These are phyloP conservation scores for Alfaro cultratus DNA, from an alignment of 2,797 vertebrate genomes.

Conservation along the genomic window DNA sequence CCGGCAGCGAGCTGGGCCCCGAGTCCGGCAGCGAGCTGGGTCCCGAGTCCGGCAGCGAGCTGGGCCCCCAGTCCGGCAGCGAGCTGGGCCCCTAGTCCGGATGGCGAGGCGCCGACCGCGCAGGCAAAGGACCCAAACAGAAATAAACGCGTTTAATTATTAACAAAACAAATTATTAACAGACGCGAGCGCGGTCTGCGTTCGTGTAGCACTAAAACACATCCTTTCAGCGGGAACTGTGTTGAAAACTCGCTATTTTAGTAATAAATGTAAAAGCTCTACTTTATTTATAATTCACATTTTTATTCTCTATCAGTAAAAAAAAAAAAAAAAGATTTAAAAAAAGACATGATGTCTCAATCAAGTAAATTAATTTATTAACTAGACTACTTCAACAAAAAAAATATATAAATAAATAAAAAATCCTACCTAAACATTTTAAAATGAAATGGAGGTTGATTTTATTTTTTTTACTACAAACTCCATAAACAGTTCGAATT, in stretches of 20 bases:
- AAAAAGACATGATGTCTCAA: no score
- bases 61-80: conserved; percentile 28
- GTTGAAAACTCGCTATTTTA: neutral
- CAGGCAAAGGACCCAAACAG: neutral
- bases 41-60: no score
- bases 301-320: neutral
- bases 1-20: neutral
- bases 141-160: conserved; percentile 3
- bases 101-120: conserved; percentile 7
- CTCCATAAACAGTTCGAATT: neutral
- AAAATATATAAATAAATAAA: no score
- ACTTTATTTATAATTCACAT: neutral
- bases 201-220: neutral
- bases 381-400: neutral
- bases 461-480: neutral
- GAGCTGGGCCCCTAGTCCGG: neutral
- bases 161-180: neutral
- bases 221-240: neutral
- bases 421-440: neutral
- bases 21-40: conserved; percentile 41
- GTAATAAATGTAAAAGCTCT: neutral
- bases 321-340: no score
- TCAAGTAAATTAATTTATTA: neutral
- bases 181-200: no score
- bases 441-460: neutral